Evolutionary conservation across 2,888 invertebrate species (phyloP).

Genomic region (Atherix ibis): DNA sequence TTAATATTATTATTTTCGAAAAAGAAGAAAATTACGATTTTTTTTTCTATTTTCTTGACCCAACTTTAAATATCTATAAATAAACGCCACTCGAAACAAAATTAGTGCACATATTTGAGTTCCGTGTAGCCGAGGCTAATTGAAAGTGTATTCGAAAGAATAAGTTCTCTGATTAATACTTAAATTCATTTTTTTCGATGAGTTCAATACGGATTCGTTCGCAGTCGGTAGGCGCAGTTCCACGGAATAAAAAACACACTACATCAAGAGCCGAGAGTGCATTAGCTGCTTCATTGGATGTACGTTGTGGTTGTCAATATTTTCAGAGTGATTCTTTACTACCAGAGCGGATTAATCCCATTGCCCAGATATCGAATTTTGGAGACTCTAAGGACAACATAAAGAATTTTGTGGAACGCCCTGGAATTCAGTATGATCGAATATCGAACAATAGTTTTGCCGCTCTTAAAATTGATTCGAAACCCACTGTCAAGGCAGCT

Average conservation of each 20-base stretch:
- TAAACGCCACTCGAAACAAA: too few species aligned
- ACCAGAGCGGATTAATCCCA: conserved; percentile 56
- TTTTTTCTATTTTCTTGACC: too few species aligned
- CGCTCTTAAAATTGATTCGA: too few species aligned
- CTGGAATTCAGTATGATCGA: conserved; percentile 12
- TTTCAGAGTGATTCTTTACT: conserved; percentile 65
- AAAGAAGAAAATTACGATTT: too few species aligned
- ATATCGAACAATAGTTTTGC: conserved; percentile 14
- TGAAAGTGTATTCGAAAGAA: too few species aligned
- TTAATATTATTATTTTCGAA: too few species aligned
- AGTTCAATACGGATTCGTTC: conserved; percentile 33
- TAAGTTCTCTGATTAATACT: too few species aligned
- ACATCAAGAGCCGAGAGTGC: conserved; percentile 57
- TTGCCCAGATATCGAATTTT: conserved; percentile 47
- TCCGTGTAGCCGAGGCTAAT: too few species aligned
- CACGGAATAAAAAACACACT: conserved; percentile 43
- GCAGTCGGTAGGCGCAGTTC: conserved; percentile 50
- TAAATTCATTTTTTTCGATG: too few species aligned
- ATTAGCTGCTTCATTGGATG: conserved; percentile 57
- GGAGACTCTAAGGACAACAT: conserved; percentile 27
- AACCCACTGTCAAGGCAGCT: too few species aligned
- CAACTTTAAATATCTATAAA: too few species aligned
- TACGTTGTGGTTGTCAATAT: conserved; percentile 74
- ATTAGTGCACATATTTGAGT: too few species aligned
- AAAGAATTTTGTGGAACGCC: conserved; percentile 16